These are phyloP conservation scores for Cordilura impudica DNA, from an alignment of 2,888 invertebrate species.

Conservation along the genomic window DNA sequence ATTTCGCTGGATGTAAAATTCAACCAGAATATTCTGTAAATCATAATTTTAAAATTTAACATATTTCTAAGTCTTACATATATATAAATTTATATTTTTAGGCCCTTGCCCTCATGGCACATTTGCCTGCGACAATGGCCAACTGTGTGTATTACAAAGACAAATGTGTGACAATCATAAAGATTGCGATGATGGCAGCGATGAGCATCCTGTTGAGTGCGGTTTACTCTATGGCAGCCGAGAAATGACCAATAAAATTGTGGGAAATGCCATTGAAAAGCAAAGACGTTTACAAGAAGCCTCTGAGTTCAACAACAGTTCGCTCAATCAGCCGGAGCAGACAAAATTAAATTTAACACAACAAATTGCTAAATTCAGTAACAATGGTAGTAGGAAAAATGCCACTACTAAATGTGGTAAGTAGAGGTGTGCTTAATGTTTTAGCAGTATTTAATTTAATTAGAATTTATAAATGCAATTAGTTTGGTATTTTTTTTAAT, in stretches of 20 bases:
- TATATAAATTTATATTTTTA: slow-evolving; percentile 64
- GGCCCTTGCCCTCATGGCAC: slow-evolving; percentile 80
- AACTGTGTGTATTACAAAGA: slow-evolving; percentile 80
- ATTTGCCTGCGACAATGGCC: slow-evolving; percentile 79
- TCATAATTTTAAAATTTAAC: not conserved
- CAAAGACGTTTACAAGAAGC: slow-evolving; percentile 59
- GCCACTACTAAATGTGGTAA: slow-evolving; percentile 65
- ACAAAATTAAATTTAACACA: slow-evolving; percentile 7
- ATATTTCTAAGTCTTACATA: not conserved
- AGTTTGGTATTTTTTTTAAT: not conserved
- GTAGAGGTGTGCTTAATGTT: slow-evolving; percentile 41
- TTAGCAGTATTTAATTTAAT: slow-evolving; percentile 30
- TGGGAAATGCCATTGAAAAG: slow-evolving; percentile 73
- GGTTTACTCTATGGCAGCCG: slow-evolving; percentile 77
- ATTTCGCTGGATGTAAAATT: no score
- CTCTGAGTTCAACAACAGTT: slow-evolving; percentile 10
- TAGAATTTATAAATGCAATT: slow-evolving; percentile 53
- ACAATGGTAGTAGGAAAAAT: not conserved
- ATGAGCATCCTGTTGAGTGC: slow-evolving; percentile 79
- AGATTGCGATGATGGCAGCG: slow-evolving; percentile 78
- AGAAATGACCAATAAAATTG: slow-evolving; percentile 73
- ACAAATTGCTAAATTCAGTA: not conserved
- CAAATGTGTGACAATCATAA: slow-evolving; percentile 79
- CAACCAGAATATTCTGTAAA: no score
- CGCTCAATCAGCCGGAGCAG: slow-evolving; percentile 7